phyloP scores from a whole-genome alignment of 2,888 invertebrate species.

The Calliphora vomitoria region DNA sequence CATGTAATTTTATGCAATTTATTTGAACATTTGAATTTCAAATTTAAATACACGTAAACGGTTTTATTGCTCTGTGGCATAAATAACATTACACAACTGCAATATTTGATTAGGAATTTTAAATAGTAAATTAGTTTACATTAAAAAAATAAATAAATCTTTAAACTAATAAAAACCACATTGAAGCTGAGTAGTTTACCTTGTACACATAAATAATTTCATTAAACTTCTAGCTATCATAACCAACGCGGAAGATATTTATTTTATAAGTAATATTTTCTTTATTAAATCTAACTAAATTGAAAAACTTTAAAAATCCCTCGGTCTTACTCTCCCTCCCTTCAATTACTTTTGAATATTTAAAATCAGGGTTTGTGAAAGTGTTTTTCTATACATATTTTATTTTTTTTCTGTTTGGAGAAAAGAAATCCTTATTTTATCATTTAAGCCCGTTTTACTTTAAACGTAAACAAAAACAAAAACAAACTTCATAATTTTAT shows the following conservation, averaged over 20 bases:
- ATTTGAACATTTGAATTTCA: conserved; percentile 53
- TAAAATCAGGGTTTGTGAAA: conserved; percentile 60
- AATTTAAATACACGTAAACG: conserved; percentile 45
- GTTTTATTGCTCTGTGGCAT: background rate
- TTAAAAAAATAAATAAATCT: background rate
- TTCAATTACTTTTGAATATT: conserved; percentile 39
- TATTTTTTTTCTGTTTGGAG: background rate
- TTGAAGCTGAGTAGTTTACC: background rate
- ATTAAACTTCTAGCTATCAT: background rate
- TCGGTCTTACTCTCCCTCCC: background rate
- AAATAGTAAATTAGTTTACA: background rate
- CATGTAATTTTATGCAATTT: conserved; percentile 74
- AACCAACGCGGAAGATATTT: conserved; percentile 4
- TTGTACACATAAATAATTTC: background rate
- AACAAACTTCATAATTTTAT: conserved; percentile 61
- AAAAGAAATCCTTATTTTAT: conserved; percentile 47
- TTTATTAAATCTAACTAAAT: conserved; percentile 65
- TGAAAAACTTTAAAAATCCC: conserved; percentile 68
- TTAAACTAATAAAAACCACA: conserved; percentile 6
- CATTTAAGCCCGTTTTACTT: conserved; percentile 62
- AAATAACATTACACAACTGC: background rate
- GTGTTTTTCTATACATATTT: conserved; percentile 41
- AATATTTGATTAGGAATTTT: background rate
- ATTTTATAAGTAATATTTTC: conserved; percentile 39
- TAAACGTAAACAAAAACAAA: conserved; percentile 40